These are phyloP conservation scores for Sinocyclocheilus anshuiensis DNA, from an alignment of 2,113 vertebrate species.

Conservation along the genomic window DNA sequence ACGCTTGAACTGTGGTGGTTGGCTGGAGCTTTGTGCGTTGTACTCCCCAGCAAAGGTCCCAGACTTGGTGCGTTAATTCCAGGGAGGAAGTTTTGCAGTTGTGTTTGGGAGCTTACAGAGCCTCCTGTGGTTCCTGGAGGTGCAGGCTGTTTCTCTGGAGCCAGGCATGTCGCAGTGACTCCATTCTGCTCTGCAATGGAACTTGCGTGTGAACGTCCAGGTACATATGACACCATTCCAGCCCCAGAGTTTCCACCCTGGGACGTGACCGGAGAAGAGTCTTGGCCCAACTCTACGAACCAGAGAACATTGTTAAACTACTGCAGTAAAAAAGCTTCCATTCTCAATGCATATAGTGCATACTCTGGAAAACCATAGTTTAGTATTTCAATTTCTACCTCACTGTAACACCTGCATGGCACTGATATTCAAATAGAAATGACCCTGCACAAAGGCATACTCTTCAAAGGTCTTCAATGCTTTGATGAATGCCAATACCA, in stretches of 20 bases:
- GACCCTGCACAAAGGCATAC: slow-evolving; percentile 36
- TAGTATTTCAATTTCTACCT: background rate
- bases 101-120: slow-evolving; percentile 65
- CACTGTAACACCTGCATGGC: slow-evolving; percentile 20
- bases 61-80: slow-evolving; percentile 71
- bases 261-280: slow-evolving; percentile 70
- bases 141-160: slow-evolving; percentile 75
- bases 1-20: slow-evolving; percentile 61
- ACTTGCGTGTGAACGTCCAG: slow-evolving; percentile 71
- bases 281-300: slow-evolving; percentile 71
- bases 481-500: slow-evolving; percentile 44
- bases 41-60: slow-evolving; percentile 64
- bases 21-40: slow-evolving; percentile 66
- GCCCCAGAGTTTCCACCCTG: slow-evolving; percentile 72
- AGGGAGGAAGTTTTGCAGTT: slow-evolving; percentile 75
- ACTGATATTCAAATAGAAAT: slow-evolving; percentile 45
- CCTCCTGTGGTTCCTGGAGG: slow-evolving; percentile 70
- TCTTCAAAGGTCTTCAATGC: slow-evolving; percentile 50
- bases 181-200: slow-evolving; percentile 67
- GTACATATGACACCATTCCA: slow-evolving; percentile 82
- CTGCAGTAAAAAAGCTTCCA: background rate
- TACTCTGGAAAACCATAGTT: slow-evolving; percentile 6
- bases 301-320: background rate
- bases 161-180: slow-evolving; percentile 48
- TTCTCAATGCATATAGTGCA: background rate